These are phyloP conservation scores for Tarsius wallacei DNA, from an alignment of 2,797 vertebrate species.

Conservation along the genomic window DNA sequence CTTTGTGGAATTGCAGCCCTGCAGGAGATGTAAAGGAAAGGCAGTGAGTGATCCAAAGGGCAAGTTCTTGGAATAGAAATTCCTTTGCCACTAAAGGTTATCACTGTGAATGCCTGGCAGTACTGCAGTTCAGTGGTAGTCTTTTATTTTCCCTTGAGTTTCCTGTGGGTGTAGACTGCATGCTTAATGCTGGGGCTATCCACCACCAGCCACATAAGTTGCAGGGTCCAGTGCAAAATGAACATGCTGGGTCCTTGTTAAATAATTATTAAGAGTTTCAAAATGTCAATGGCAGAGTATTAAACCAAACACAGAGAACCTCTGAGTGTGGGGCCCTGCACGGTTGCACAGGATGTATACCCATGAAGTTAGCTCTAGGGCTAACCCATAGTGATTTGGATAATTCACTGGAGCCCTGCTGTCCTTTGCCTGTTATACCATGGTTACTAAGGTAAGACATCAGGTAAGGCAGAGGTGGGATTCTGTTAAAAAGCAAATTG, in stretches of 20 bases:
- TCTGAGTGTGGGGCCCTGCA: no score
- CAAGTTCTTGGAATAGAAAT: neutral
- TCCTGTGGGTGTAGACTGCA: neutral
- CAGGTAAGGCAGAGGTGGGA: neutral
- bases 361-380: neutral
- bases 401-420: neutral
- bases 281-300: neutral
- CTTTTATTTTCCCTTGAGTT: neutral
- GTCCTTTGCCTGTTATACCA: neutral
- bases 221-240: neutral
- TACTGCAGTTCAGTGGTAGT: neutral
- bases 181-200: neutral
- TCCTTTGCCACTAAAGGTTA: neutral
- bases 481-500: neutral
- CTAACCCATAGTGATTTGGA: neutral
- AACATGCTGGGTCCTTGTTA: neutral
- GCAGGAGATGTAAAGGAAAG: neutral
- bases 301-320: neutral
- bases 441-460: neutral
- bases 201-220: neutral
- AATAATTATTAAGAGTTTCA: neutral
- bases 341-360: accelerated
- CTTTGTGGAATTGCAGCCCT: neutral
- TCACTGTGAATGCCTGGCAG: neutral
- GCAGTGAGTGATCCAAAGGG: neutral